phyloP scores from a whole-genome alignment of 1,140 invertebrate genomes.

The Anoplolepis gracilipes region DNA sequence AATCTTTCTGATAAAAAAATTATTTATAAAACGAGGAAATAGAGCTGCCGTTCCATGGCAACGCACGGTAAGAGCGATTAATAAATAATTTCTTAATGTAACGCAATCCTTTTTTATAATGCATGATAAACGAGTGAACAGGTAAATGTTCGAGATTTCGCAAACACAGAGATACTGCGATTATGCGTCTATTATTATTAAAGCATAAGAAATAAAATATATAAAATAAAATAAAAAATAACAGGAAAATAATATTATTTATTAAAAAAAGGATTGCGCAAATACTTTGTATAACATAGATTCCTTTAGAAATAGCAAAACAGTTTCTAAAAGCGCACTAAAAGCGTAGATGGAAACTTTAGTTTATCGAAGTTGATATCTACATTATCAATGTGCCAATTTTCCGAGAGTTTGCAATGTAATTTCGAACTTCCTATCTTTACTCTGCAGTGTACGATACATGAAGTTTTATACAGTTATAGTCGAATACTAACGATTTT shows the following conservation, averaged over 20 bases:
- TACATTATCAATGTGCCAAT: conserved; percentile 23
- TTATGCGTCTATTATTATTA: not conserved
- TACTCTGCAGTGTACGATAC: not conserved
- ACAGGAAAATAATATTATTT: not conserved
- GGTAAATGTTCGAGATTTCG: not conserved
- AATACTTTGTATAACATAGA: not conserved
- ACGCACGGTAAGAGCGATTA: not conserved
- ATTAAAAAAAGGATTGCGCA: not conserved
- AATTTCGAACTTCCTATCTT: not conserved
- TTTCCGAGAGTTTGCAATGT: not conserved
- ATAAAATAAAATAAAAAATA: conserved; percentile 2
- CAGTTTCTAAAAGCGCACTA: not conserved
- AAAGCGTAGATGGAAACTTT: not conserved
- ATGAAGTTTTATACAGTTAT: not conserved
- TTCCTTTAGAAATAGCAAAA: not conserved
- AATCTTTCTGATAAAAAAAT: conserved; percentile 1
- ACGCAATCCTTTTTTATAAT: not conserved
- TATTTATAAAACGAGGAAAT: conserved; percentile 20
- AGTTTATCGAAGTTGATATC: not conserved
- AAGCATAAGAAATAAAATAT: not conserved
- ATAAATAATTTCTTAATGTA: conserved; percentile 30
- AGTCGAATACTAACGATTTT: not conserved
- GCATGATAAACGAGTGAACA: not conserved
- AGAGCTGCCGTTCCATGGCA: not conserved
- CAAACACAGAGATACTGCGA: not conserved